These are phyloP conservation scores for Venustaconcha ellipsiformis DNA, from an alignment of 1,140 invertebrate species.

Conservation along the genomic window DNA sequence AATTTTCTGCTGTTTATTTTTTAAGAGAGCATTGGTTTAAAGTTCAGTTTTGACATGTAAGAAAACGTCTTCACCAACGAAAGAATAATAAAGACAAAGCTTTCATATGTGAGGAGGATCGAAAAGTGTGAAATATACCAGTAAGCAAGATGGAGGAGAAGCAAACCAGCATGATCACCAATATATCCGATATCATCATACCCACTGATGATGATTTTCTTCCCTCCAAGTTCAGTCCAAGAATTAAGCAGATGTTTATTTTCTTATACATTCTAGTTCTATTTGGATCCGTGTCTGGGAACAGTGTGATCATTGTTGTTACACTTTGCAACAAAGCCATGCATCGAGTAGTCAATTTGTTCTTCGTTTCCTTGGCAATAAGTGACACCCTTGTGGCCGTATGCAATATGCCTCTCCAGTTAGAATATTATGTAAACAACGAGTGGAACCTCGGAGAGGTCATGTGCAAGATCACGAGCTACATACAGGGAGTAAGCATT, in stretches of 20 bases:
- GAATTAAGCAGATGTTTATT: constrained; percentile 18
- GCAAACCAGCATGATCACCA: background rate
- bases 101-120: no score
- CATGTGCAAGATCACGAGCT: constrained; percentile 36
- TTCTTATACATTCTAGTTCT: constrained; percentile 33
- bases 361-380: constrained; percentile 46
- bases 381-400: constrained; percentile 23
- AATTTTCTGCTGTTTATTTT: no score
- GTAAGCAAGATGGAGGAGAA: no score
- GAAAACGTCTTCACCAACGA: no score
- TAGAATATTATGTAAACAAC: constrained; percentile 31
- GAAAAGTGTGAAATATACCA: no score
- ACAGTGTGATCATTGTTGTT: constrained; percentile 21
- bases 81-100: no score
- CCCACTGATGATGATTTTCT: constrained; percentile 9
- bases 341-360: constrained; percentile 50
- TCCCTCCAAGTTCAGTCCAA: constrained; percentile 12
- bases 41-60: no score
- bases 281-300: constrained; percentile 14
- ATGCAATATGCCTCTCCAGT: constrained; percentile 36
- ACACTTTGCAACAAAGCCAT: constrained; percentile 28
- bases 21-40: no score
- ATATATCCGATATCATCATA: constrained; percentile 1
- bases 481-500: constrained; percentile 31
- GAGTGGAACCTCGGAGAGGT: constrained; percentile 23